Evolutionary conservation across 2,888 invertebrate species (phyloP).

Genomic region (Eupsilia transversa): DNA sequence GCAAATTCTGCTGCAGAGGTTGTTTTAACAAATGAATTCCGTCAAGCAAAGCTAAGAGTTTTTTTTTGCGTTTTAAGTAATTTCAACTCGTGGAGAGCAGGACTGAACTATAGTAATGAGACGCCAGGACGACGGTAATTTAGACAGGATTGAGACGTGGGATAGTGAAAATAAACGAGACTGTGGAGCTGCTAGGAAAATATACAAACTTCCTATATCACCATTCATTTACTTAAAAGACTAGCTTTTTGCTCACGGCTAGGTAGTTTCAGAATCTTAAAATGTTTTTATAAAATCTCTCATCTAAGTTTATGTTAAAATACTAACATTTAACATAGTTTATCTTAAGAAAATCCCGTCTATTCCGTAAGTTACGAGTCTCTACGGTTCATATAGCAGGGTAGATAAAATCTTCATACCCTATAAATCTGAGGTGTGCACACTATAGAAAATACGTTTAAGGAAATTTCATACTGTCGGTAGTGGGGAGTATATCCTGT

Average conservation of each 20-base stretch:
- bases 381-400: constrained; percentile 35
- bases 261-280: constrained; percentile 20
- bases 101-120: constrained; percentile 57
- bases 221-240: constrained; percentile 49
- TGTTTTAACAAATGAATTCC: constrained; percentile 73
- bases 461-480: constrained; percentile 52
- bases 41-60: constrained; percentile 38
- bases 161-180: constrained; percentile 47
- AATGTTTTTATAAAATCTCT: constrained; percentile 36
- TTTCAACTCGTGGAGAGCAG: constrained; percentile 50
- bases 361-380: constrained; percentile 34
- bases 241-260: constrained; percentile 21
- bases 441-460: constrained; percentile 45
- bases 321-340: constrained; percentile 39
- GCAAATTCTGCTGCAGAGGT: constrained; percentile 71
- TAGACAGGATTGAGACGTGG: constrained; percentile 62
- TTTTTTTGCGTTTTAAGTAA: constrained; percentile 59
- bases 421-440: constrained; percentile 54
- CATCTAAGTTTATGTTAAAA: constrained; percentile 38
- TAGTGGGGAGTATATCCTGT: constrained; percentile 50
- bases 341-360: constrained; percentile 33
- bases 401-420: constrained; percentile 44
- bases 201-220: constrained; percentile 52
- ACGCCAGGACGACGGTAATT: constrained; percentile 60
- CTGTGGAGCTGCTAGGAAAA: constrained; percentile 47